These are phyloP conservation scores for Rhynchonycteris naso DNA, from an alignment of 2,797 vertebrate species.

Conservation along the genomic window DNA sequence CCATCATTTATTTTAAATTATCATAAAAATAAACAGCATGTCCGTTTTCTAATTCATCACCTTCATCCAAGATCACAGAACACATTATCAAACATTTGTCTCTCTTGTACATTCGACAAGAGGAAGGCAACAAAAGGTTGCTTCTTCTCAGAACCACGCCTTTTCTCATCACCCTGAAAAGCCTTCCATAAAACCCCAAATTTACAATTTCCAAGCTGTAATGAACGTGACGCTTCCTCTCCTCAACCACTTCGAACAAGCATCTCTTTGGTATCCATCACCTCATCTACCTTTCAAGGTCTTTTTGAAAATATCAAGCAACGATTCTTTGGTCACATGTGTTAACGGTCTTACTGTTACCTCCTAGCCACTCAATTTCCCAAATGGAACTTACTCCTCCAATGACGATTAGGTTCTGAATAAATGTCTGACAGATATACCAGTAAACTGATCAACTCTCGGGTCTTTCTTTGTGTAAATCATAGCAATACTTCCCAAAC, in stretches of 20 bases:
- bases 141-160: background rate
- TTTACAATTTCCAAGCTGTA: background rate
- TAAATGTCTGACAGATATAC: background rate
- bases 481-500: background rate
- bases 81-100: background rate
- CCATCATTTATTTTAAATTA: slow-evolving; percentile 53
- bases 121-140: slow-evolving; percentile 14
- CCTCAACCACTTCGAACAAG: background rate
- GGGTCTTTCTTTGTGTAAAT: background rate
- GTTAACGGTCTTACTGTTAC: background rate
- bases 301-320: background rate
- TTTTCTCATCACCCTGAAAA: background rate
- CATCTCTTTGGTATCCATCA: background rate
- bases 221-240: background rate
- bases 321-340: background rate
- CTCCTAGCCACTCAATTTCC: background rate
- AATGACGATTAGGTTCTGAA: background rate
- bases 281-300: background rate
- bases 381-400: slow-evolving; percentile 30
- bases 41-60: slow-evolving; percentile 40
- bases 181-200: background rate
- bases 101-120: background rate
- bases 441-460: background rate
- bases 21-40: slow-evolving; percentile 50
- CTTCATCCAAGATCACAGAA: slow-evolving; percentile 18